Evolutionary conservation across 2,113 vertebrate species (phyloP), one percentile per base, ranked within the genome.

Genomic region (Rhinolophus sinicus): DNA sequence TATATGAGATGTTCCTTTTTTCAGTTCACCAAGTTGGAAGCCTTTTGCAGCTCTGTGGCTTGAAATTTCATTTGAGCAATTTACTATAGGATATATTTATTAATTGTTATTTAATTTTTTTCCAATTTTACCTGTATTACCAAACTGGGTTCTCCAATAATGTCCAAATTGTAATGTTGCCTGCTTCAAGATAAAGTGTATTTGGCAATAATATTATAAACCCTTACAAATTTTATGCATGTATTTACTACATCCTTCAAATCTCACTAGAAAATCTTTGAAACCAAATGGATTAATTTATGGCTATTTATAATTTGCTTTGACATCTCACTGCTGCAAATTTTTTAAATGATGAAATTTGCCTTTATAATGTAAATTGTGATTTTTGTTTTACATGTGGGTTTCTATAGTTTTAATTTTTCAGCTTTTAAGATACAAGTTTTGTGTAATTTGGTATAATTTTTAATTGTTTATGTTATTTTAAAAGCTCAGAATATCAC

Each of bases 381-480:
- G 98, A 98, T 99, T 99, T 98, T 98, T 98, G 98, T 99, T 99
- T 98, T 98, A 98, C 98, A 98, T 98, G 98, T 99, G 98, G 98
- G 98, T 98, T 99, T 99, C 98, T 99, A 98, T 99, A 98, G 98
- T 98, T 98, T 98, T 97, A 97, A 98, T 98, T 97, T 97, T 98
- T 98, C 97, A 97, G 98, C 98, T 99, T 97, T 97, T 99, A 98
- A 98, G 97, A 99, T 99, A 98, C 98, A 98, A 98, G 98, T 98
- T 99, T 99, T 99, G 98, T 99, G 99, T 99, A 98, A 99, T 98
- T 99, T 99, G 99, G 98, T 99, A 99, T 99, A 98, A 98, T 98
- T 99, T 99, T 99, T 98, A 98, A 98, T 98, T 98, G 97, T 98
- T 99, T 99, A 99, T 99, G 98, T 98, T 98, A 98, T 98, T 98